A percentile compares a stretch with the other conserved stretches of the same genome.
phyloP scores from a whole-genome alignment of 1,140 invertebrate genomes.

The Bathynomus jamesi region DNA sequence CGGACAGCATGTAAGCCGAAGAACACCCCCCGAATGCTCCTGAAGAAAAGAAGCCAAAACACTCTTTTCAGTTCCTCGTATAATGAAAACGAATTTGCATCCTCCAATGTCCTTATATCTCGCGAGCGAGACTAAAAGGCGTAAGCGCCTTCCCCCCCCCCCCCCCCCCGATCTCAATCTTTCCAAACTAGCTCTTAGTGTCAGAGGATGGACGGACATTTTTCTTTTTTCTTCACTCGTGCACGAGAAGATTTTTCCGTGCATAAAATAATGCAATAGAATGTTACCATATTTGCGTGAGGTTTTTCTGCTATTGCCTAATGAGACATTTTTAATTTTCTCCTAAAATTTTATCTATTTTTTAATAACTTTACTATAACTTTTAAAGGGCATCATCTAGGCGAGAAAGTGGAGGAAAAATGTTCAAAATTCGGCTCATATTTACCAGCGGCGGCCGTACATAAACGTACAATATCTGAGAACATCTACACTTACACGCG shows the following conservation, averaged over 20 bases:
- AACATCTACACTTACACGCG: too few species aligned
- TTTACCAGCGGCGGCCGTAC: too few species aligned
- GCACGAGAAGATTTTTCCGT: background rate
- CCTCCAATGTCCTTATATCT: background rate
- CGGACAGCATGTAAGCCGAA: background rate
- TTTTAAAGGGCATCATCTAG: too few species aligned
- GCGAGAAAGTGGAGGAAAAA: too few species aligned
- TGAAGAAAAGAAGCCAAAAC: background rate
- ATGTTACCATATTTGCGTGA: background rate
- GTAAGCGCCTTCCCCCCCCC: too few species aligned
- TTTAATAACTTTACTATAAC: too few species aligned
- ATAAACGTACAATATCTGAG: too few species aligned
- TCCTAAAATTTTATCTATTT: too few species aligned
- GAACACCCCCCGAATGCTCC: too few species aligned
- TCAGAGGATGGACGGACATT: background rate
- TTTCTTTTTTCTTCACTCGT: background rate
- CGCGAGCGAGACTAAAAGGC: background rate
- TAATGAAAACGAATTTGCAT: slow-evolving; percentile 1
- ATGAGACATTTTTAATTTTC: too few species aligned
- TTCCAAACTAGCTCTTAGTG: background rate
- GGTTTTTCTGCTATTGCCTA: too few species aligned
- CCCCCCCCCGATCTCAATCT: background rate
- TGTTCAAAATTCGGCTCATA: too few species aligned
- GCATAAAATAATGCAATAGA: background rate
- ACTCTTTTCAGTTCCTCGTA: background rate